phyloP scores from a whole-genome alignment of 2,113 vertebrate species.

The Petromus typicus region DNA sequence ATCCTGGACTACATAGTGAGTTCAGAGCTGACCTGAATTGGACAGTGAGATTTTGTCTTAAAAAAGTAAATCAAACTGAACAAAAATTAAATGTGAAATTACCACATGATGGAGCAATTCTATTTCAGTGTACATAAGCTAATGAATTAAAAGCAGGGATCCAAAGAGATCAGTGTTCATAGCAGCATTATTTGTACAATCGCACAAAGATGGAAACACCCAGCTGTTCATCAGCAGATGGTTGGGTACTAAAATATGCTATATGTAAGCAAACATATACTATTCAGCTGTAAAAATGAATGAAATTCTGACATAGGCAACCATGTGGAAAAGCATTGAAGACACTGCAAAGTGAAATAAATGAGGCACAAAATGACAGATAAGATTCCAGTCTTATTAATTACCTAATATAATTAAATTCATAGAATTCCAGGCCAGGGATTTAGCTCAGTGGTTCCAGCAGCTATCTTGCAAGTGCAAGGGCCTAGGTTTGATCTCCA shows the following conservation, averaged over 20 bases:
- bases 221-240: background rate
- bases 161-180: background rate
- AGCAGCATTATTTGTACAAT: background rate
- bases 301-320: background rate
- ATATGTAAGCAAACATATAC: background rate
- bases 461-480: too few species aligned
- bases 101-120: background rate
- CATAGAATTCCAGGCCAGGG: background rate
- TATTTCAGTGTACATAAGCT: background rate
- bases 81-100: constrained; percentile 13
- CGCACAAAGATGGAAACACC: background rate
- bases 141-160: background rate
- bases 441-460: too few species aligned
- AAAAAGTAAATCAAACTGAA: background rate
- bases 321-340: background rate
- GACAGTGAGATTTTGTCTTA: background rate
- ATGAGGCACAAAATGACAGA: background rate
- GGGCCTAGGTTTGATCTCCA: too few species aligned
- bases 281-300: background rate
- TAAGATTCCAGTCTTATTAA: background rate
- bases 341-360: constrained; percentile 1
- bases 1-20: background rate
- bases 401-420: background rate
- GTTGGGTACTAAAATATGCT: background rate
- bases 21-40: background rate